phyloP scores from a whole-genome alignment of 2,797 vertebrate genomes.

The Acanthurus leucopareius region DNA sequence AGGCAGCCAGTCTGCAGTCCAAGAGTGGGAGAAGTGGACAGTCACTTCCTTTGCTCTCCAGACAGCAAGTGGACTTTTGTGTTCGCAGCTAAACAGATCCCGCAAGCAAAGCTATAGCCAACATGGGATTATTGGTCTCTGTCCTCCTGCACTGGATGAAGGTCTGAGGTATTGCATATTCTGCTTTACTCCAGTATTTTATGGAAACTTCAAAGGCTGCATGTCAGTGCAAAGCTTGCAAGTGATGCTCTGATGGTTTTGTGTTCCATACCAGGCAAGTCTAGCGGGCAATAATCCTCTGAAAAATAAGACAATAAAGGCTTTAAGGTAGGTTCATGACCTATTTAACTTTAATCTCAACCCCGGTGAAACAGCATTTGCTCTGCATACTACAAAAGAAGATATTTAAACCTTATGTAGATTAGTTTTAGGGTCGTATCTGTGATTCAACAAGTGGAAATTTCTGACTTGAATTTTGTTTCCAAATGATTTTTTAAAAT shows the following conservation, averaged over 20 bases:
- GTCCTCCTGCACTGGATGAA: constrained; percentile 14
- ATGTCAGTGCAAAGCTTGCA: background rate
- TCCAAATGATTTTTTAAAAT: background rate
- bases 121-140: constrained; percentile 43
- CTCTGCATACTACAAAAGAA: no score
- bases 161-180: constrained; percentile 41
- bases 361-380: no score
- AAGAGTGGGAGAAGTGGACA: constrained; percentile 51
- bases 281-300: background rate
- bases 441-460: background rate
- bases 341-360: background rate
- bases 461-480: background rate
- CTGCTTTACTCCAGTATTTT: background rate
- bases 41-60: constrained; percentile 42
- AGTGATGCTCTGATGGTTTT: constrained; percentile 12
- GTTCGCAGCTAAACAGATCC: background rate
- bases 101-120: background rate
- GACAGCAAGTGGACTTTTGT: constrained; percentile 25
- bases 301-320: constrained; percentile 8
- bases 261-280: constrained; percentile 10
- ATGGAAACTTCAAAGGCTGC: background rate
- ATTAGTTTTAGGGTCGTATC: background rate
- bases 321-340: constrained; percentile 39
- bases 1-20: constrained; percentile 53
- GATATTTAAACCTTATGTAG: background rate